Evolutionary conservation across 2,797 vertebrate genomes (phyloP), one percentile per base, ranked within the genome.

Genomic region (Botia kubotai): DNA sequence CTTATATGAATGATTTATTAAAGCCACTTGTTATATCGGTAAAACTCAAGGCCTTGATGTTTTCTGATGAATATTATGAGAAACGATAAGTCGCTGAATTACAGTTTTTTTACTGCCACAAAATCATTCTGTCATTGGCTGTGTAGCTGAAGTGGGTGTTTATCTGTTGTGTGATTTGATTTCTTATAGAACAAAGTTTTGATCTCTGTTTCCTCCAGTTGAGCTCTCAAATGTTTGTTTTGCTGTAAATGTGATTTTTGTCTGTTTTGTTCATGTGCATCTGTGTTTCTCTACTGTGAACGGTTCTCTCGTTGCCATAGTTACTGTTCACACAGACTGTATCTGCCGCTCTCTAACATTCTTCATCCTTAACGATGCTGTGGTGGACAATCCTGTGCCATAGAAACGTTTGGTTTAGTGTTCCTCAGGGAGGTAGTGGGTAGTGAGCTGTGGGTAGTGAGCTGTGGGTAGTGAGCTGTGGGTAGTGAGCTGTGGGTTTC

Each of bases 301-400:
- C 90, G 90, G 90, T 89, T 89, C 86, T 90, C 88, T 89, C 83
- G 84, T 87, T 87, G 85, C 89, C 89, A 86, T 90, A 86, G 83
- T 86, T 90, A 84, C 85, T 81, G 90, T 81, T 87, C 86, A 86
- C 79, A 84, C 68, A 19, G 77, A 89, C 86, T 39, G 60, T 74
- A 72, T 48, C 80, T 39, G 71, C 71, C 73, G 76, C 79, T 72
- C 63, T n/a, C n/a, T 57, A 73, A 80, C 83, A 72, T 83, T 86
- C 84, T 82, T 89, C 88, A 82, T 81, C 82, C 83, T 70, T 82
- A 87, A 73, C 75, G 84, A 87, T 79, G 86, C 65, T 67, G 72
- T 73, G 87, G 90, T 86, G 91, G 93, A 94, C 92, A 93, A 93
- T 93, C 93, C 90, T 91, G 93, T 94, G 93, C 94, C 94, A 95